Evolutionary conservation across 2,113 vertebrate genomes (phyloP), one percentile per base, ranked within the genome.

Genomic region (Rostratula benghalensis): DNA sequence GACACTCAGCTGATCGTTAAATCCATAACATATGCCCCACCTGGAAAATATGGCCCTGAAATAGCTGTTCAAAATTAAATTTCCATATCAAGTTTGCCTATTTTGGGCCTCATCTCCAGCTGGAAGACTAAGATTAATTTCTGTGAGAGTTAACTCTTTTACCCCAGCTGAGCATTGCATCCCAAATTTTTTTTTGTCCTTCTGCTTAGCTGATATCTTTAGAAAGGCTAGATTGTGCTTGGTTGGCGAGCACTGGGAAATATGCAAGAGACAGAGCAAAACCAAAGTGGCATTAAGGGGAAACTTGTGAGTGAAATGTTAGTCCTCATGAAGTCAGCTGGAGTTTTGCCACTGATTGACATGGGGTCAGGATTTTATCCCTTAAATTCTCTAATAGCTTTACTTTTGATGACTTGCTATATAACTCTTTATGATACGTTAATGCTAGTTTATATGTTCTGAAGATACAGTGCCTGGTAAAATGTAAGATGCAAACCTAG

Each of bases 11-110:
- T 93, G 93, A 95, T 92, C 73, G 59, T 86, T 94, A 92, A 96
- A 95, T 95, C 45, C 19, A 20, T 96, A 95, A 95, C 94, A 84
- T 91, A 82, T 90, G 83, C 69, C 83, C 79, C 94, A 94, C 86
- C 90, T 94, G 94, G 92, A 95, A 92, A 95, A 93, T 67, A 93
- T 61, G 76, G 41, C 69, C 77, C 83, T 84, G 81, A 93, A 96
- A 96, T 92, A 86, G 57, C 79, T 89, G 69, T 60, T 93, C 56
- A 50, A 87, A 96, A 94, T 94, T 79, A 89, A 92, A 92, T 90
- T 94, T 96, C 92, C 69, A 79, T 78, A 54, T 90, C 48, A 92
- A 92, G 73, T 89, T 93, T 69, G 28, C 48, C 25, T 89, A 68
- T 90, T 74, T 94, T 87, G 86, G 80, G 83, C 74, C 61, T 87